Evolutionary conservation across 2,113 vertebrate genomes (phyloP).

Genomic region (Dromiciops gliroides): DNA sequence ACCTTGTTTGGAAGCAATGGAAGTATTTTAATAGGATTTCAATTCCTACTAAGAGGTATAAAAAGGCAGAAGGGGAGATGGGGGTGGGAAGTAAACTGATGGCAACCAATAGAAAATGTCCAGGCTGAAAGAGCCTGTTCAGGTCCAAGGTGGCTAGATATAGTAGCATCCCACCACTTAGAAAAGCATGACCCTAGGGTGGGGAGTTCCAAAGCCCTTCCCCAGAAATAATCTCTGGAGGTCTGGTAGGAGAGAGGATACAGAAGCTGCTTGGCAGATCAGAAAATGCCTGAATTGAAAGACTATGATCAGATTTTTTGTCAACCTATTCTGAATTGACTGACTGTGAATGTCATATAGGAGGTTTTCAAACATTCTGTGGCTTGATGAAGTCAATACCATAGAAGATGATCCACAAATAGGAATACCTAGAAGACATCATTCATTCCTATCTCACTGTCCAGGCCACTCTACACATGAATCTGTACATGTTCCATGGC

Average conservation of each 20-base stretch:
- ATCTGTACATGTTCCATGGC: background rate
- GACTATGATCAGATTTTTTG: background rate
- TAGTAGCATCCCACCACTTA: no score
- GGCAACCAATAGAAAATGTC: no score
- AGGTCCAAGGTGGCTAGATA: no score
- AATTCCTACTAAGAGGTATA: no score
- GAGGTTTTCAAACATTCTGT: background rate
- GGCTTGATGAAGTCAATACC: background rate
- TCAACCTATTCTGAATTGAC: background rate
- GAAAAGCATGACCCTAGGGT: no score
- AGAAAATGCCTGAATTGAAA: background rate
- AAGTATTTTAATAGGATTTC: no score
- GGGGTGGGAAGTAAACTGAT: no score
- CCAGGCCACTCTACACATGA: background rate
- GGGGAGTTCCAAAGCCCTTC: no score
- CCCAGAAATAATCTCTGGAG: background rate
- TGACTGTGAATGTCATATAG: background rate
- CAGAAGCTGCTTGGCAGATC: background rate
- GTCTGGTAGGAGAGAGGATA: background rate
- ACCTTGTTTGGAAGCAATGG: no score
- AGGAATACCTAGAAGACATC: background rate
- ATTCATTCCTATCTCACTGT: background rate
- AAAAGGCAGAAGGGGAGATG: no score
- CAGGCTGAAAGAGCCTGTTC: no score
- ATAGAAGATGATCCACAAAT: background rate